Evolutionary conservation across 1,140 invertebrate species (phyloP), one percentile per base, ranked within the genome.

Genomic region (Drosophila bipectinata): DNA sequence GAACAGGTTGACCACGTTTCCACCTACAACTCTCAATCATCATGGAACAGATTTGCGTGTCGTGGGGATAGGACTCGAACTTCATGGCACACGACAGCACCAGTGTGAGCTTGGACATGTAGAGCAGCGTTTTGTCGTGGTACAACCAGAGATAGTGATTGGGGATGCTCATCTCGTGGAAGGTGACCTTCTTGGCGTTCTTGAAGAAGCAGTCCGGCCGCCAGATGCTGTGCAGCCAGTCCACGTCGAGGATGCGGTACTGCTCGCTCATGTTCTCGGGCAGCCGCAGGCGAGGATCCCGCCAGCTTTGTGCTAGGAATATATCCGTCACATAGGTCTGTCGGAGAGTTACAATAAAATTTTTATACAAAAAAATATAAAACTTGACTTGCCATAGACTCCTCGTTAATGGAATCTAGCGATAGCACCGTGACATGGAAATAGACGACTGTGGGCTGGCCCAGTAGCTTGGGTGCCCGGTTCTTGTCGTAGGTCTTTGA

Each of bases 261-360:
- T 97, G 96, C 90, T 97, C 96, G 61, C 96, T 97, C 97, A 98
- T 98, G 91, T 98, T 97, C 91, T 97, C 96, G 30, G 97, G 97
- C 58, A 97, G 92, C 60, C 96, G 94, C 39, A 98, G 93, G 58
- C 97, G 93, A 63, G 96, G 96, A 93, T 98, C 97, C 24, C 97
- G 93, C 97, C 97, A 98, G 82, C 96, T 97, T 94, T 98, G 97
- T 63, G 97, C 97, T 77, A 98, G 93, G 92, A 98, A 98, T 92
- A 98, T 97, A 91, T 98, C 97, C 10, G 97, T 97, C 64, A 97
- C 97, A 92, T 98, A 98, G 9, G 97, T 98, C 97, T 98, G 91
- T 12, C 47, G 41, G 9, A 34, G 9, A 4, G 4, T 7, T 41
- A 0, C 1, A 14, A 4, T 41, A 2, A 0, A 37, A 1, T 5